A percentile compares a stretch with the other conserved stretches of the same genome.
Evolutionary conservation across 2,888 invertebrate species (phyloP).

Genomic region (Tholera decimalis): DNA sequence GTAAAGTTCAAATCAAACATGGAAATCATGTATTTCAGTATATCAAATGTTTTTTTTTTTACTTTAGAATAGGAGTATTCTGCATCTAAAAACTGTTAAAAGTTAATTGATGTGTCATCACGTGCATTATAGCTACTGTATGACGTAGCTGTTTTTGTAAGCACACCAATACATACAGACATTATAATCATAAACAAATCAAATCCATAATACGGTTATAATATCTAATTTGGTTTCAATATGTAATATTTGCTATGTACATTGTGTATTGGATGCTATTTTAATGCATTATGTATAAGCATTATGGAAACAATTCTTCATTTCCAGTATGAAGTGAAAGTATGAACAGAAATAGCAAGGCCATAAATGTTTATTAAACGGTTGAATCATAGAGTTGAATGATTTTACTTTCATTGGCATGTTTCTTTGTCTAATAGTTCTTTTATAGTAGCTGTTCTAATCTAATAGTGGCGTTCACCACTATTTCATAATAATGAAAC

Average conservation of each 20-base stretch:
- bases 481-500: too few species aligned
- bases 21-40: not conserved
- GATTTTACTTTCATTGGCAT: not conserved
- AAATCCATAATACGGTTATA: too few species aligned
- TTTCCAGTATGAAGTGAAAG: constrained; percentile 1
- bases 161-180: constrained; percentile 7
- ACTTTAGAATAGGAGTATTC: not conserved
- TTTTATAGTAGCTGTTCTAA: too few species aligned
- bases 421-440: too few species aligned
- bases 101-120: not conserved
- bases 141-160: not conserved
- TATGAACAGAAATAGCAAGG: not conserved
- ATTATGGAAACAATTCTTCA: not conserved
- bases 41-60: too few species aligned
- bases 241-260: not conserved
- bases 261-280: not conserved
- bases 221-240: constrained; percentile 13
- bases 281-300: not conserved
- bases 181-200: too few species aligned
- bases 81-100: not conserved
- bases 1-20: constrained; percentile 65
- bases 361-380: constrained; percentile 7
- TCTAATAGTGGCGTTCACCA: too few species aligned
- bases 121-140: not conserved
- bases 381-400: constrained; percentile 1